phyloP scores from a whole-genome alignment of 2,888 invertebrate genomes.

The Lamellibrachia satsuma region DNA sequence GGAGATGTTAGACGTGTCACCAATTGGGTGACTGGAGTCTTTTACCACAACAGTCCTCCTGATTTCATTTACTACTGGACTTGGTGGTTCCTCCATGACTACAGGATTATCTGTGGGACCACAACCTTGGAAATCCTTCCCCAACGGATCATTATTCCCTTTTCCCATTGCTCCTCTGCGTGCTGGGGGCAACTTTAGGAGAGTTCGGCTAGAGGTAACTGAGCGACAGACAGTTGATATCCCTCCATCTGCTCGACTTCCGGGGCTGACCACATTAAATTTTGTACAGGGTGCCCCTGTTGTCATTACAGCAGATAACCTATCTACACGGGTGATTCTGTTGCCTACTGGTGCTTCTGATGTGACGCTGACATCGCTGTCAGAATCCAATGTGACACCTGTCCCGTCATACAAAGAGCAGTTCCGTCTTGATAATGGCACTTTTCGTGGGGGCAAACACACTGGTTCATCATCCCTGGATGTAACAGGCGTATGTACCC shows the following conservation, averaged over 20 bases:
- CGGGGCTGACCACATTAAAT: not conserved
- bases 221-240: not conserved
- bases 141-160: not conserved
- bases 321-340: not conserved
- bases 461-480: not conserved
- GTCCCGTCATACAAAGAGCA: not conserved
- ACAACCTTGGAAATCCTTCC: not conserved
- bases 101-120: not conserved
- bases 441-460: not conserved
- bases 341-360: not conserved
- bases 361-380: not conserved
- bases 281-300: not conserved
- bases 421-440: not conserved
- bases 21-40: not conserved
- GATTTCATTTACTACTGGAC: not conserved
- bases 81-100: not conserved
- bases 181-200: not conserved
- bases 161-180: not conserved
- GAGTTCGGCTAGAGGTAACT: not conserved
- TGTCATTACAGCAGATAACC: not conserved
- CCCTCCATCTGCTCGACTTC: not conserved
- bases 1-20: not conserved
- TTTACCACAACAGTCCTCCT: not conserved
- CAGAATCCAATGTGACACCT: not conserved
- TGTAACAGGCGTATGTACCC: not conserved